Base-by-base conservation (phyloP, 2,113 vertebrate species). In the Paraplagusia blochii region DNA sequence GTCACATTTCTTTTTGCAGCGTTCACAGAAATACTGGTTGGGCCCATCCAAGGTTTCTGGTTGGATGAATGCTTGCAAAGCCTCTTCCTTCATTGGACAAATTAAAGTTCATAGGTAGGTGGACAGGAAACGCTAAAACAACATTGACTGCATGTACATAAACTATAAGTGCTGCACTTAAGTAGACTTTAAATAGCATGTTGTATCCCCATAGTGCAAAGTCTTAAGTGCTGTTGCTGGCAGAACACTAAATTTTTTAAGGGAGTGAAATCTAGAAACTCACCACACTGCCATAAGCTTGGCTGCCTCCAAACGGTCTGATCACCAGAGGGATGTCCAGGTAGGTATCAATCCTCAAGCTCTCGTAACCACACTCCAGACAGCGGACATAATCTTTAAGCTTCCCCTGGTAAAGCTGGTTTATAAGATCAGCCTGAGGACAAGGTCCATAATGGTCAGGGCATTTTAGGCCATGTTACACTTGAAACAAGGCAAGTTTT, bases 1-100 rank as follows among this genome's bases (percentile, higher is more conserved):
- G 54, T 99, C 97, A 66, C 97, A 99, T 77, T 99, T 99, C 90
- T 98, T 99, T 86, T 96, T 98, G 88, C 97, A 99, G 29, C 95
- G 92, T 82, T 99, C 97, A 87, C 97, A 99, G 85, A 97, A 99
- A 82, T 99, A 99, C 58, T 99, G 97, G 87, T 99, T 99, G 46
- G 95, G 91, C 44, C 97, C 97, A 71, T 99, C 95, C 42, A 99
- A 88, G 55, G 94, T 99, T 89, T 99, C 97, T 12, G 97, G 97
- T 71, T 99, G 97, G 82, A 99, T 91, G 82, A 99, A 99, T 62
- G 97, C 97, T 88, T 99, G 96, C 69, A 99, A 80, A 47, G 96
- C 97, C 90, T 99, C 97, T 82, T 99, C 97, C 97, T 99, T 83
- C 69, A 40, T 10, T 8, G 61, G 43, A 14, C 22, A 72, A 47